Conservation (phyloP, 2,113 vertebrate species). For the Pipra filicauda region DNA sequence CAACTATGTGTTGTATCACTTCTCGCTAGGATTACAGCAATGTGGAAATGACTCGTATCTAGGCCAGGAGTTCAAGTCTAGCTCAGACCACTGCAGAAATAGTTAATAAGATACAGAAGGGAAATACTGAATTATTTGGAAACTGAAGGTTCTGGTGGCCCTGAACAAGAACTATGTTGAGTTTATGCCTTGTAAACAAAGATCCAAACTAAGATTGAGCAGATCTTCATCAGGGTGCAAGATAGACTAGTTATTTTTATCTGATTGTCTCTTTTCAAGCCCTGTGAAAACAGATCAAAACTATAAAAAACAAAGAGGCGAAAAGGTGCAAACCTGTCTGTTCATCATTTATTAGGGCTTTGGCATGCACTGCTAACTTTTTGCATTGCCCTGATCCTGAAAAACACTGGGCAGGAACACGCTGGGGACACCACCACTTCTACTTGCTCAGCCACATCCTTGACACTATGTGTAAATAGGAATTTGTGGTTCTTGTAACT, state of each 20-base stretch:
- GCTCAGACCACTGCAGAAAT: not conserved
- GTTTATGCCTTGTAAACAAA: not conserved
- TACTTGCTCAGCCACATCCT: not conserved
- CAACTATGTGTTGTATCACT: not conserved
- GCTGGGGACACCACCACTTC: not conserved
- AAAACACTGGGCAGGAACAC: not conserved
- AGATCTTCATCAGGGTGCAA: rapidly evolving
- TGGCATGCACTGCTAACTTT: not conserved
- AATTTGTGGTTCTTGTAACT: not conserved
- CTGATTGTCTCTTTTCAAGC: not conserved
- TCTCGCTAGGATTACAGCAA: not conserved
- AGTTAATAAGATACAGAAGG: not conserved
- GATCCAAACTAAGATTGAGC: not conserved
- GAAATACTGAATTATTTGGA: not conserved
- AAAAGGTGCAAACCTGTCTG: not conserved
- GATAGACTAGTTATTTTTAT: not conserved
- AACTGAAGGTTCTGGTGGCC: not conserved
- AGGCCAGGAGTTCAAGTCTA: not conserved
- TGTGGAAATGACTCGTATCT: not conserved
- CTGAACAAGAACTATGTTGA: not conserved
- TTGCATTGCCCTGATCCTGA: not conserved
- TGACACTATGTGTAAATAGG: not conserved
- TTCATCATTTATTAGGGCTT: not conserved
- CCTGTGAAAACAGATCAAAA: not conserved
- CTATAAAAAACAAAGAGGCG: rapidly evolving